These are phyloP conservation scores for Ageneiosus marmoratus DNA, from an alignment of 2,113 vertebrate species.

Conservation along the genomic window DNA sequence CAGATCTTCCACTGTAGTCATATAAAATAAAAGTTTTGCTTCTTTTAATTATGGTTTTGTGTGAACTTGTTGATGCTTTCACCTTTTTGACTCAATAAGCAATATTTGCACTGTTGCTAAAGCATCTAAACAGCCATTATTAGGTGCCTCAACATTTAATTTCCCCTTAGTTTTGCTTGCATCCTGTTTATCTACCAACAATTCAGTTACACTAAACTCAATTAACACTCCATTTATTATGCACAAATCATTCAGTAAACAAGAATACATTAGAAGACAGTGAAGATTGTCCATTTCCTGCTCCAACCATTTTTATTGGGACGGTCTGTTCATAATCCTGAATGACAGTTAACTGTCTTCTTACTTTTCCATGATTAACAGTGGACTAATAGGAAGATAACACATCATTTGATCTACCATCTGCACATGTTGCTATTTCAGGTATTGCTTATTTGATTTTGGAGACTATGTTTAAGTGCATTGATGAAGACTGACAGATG, in stretches of 20 bases:
- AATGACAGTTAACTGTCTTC: constrained; percentile 38
- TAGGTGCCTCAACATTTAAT: constrained; percentile 28
- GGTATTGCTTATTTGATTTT: constrained; percentile 23
- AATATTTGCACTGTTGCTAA: constrained; percentile 27
- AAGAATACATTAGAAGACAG: constrained; percentile 25
- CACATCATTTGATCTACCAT: constrained; percentile 25
- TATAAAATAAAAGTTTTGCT: constrained; percentile 8
- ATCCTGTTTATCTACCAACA: constrained; percentile 39
- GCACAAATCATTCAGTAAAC: constrained; percentile 16
- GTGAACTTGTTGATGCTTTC: constrained; percentile 40
- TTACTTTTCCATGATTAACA: constrained; percentile 49
- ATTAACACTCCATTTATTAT: constrained; percentile 17
- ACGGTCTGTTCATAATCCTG: constrained; percentile 28
- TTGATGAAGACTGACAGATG: constrained; percentile 51
- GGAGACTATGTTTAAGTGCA: constrained; percentile 6
- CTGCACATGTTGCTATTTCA: constrained; percentile 45
- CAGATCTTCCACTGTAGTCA: neutral
- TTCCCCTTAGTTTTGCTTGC: constrained; percentile 48
- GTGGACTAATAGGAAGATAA: constrained; percentile 44
- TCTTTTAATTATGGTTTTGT: constrained; percentile 29
- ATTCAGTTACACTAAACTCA: constrained; percentile 45
- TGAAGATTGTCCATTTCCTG: constrained; percentile 17
- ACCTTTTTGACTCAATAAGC: constrained; percentile 39
- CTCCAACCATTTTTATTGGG: neutral
- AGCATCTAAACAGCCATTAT: constrained; percentile 36